Conservation (phyloP, 2,797 vertebrate species). For the Darevskia nairensis region DNA sequence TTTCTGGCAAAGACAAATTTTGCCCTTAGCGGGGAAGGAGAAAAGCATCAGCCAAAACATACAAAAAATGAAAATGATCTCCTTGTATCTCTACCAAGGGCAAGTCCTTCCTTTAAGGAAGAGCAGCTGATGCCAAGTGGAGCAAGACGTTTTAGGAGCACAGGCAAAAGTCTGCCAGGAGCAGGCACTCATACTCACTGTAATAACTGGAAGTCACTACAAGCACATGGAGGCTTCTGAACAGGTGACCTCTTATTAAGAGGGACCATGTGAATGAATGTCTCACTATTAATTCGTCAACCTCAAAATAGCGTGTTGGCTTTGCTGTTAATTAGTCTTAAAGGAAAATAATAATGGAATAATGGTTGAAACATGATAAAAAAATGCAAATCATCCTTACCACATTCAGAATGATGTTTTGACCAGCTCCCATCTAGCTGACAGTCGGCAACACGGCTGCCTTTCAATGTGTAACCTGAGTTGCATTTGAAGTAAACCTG, state of each 20-base stretch:
- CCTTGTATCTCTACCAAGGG: neutral
- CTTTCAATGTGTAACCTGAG: constrained; percentile 83
- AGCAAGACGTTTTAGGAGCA: neutral
- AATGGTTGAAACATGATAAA: constrained; percentile 45
- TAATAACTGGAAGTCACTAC: neutral
- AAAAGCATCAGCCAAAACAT: neutral
- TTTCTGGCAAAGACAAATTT: neutral
- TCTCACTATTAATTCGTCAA: constrained; percentile 14
- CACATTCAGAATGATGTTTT: constrained; percentile 82
- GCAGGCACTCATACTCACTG: neutral
- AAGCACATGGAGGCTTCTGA: neutral
- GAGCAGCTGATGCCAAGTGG: neutral
- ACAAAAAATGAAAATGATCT: neutral
- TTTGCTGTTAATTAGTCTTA: constrained; percentile 21
- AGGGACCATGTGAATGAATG: neutral
- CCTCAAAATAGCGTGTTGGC: constrained; percentile 26
- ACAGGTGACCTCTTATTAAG: neutral
- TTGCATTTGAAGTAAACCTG: constrained; percentile 87
- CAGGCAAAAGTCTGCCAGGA: neutral
- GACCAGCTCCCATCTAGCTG: constrained; percentile 83
- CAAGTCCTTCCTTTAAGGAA: neutral
- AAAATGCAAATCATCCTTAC: constrained; percentile 80
- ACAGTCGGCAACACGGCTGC: constrained; percentile 82
- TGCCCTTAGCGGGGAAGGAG: neutral
- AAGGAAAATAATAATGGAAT: constrained; percentile 23